phyloP scores from a whole-genome alignment of 2,888 invertebrate genomes.

The Melanostoma mellinum region DNA sequence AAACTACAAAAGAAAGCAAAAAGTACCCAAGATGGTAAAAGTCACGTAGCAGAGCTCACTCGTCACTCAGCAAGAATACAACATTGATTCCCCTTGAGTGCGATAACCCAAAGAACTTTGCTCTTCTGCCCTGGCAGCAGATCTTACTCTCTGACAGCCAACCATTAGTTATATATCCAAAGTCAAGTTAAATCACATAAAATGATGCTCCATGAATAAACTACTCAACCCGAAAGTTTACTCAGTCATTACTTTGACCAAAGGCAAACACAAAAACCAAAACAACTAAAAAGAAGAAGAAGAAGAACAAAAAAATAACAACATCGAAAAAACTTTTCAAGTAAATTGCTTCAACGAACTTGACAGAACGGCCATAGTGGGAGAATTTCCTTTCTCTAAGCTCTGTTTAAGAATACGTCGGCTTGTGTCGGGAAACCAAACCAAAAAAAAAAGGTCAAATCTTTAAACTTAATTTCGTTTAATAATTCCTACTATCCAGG shows the following conservation, averaged over 20 bases:
- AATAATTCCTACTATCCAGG: slow-evolving; percentile 8
- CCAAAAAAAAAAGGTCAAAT: slow-evolving; percentile 21
- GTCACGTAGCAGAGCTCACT: slow-evolving; percentile 58
- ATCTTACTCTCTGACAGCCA: slow-evolving; percentile 53
- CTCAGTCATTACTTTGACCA: slow-evolving; percentile 71
- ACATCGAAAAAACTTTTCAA: slow-evolving; percentile 37
- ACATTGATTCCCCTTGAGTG: slow-evolving; percentile 44
- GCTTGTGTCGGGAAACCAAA: neutral
- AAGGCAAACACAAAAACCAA: slow-evolving; percentile 59
- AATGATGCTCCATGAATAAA: slow-evolving; percentile 71
- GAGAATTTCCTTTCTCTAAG: slow-evolving; percentile 22
- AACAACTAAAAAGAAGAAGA: slow-evolving; percentile 12
- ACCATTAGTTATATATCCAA: slow-evolving; percentile 69
- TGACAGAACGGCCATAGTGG: slow-evolving; percentile 38
- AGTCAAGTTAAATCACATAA: slow-evolving; percentile 70
- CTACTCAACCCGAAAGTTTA: slow-evolving; percentile 71
- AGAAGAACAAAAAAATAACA: slow-evolving; percentile 10
- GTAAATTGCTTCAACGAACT: slow-evolving; percentile 67
- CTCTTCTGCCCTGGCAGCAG: slow-evolving; percentile 18
- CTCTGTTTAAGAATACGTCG: slow-evolving; percentile 29
- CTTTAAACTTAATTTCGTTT: slow-evolving; percentile 57
- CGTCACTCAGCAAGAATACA: slow-evolving; percentile 36
- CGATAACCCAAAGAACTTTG: slow-evolving; percentile 39
- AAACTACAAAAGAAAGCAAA: neutral
- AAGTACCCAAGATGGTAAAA: slow-evolving; percentile 18